Conservation (phyloP, 2,888 invertebrate genomes). For the Pecten maximus region DNA sequence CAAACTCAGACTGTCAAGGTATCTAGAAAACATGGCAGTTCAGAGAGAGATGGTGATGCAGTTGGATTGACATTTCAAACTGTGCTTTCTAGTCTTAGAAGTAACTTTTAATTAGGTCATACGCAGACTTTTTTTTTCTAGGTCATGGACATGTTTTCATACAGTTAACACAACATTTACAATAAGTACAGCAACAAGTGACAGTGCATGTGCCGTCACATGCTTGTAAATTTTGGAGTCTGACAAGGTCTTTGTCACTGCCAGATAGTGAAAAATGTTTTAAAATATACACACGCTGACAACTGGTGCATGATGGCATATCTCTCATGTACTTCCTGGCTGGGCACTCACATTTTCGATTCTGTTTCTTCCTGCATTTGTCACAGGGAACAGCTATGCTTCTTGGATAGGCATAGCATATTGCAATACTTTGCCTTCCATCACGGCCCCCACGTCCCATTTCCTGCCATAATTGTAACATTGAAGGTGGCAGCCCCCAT, state of each 20-base stretch:
- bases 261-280: too few relatives aligned
- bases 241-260: not conserved
- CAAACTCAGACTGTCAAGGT: not conserved
- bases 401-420: conserved; percentile 46
- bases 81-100: not conserved
- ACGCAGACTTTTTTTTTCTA: not conserved
- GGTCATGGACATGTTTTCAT: not conserved
- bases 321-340: conserved; percentile 39
- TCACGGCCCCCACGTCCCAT: conserved; percentile 44
- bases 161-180: conserved; percentile 2
- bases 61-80: not conserved
- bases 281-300: conserved; percentile 35
- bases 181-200: not conserved
- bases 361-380: not conserved
- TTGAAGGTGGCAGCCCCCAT: conserved; percentile 47
- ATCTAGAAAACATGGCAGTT: too few relatives aligned
- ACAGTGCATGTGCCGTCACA: conserved; percentile 5
- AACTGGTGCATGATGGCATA: conserved; percentile 2
- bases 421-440: conserved; percentile 31
- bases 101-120: not conserved
- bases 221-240: not conserved
- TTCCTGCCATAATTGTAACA: conserved; percentile 51
- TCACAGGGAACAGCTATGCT: too few relatives aligned
- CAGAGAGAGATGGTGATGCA: not conserved
- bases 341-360: too few relatives aligned